Evolutionary conservation across 2,797 vertebrate genomes (phyloP).

Genomic region (Myotis vivesi): DNA sequence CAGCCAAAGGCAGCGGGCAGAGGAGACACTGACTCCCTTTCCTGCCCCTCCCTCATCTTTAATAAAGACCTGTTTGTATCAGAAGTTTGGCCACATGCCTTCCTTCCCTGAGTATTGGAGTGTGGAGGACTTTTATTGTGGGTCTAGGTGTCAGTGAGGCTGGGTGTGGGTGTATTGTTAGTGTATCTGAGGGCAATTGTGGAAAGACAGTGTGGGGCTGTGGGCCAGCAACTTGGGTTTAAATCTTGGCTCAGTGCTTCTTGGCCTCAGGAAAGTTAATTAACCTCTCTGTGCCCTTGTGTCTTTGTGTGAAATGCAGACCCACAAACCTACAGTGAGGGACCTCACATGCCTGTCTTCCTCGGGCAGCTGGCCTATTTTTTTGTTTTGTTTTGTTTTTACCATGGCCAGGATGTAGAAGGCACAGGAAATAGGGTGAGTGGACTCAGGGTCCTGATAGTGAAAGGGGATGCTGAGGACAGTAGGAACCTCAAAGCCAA

Average conservation of each 20-base stretch:
- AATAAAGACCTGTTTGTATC: conserved; percentile 81
- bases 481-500: not conserved
- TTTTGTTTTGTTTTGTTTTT: not conserved
- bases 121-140: not conserved
- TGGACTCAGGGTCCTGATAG: not conserved
- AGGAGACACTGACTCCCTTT: conserved; percentile 46
- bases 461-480: not conserved
- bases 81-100: conserved; percentile 57
- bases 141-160: not conserved
- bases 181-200: not conserved
- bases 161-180: not conserved
- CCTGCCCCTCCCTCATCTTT: conserved; percentile 55
- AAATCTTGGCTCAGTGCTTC: not conserved
- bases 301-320: not conserved
- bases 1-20: conserved; percentile 64
- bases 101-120: not conserved
- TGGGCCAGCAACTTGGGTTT: not conserved
- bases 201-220: not conserved
- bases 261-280: not conserved
- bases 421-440: not conserved
- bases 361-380: not conserved
- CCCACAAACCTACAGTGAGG: not conserved
- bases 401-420: not conserved
- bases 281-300: not conserved
- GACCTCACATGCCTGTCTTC: not conserved